Base-by-base conservation (phyloP, 2,797 vertebrate species). In the Staurois parvus region DNA sequence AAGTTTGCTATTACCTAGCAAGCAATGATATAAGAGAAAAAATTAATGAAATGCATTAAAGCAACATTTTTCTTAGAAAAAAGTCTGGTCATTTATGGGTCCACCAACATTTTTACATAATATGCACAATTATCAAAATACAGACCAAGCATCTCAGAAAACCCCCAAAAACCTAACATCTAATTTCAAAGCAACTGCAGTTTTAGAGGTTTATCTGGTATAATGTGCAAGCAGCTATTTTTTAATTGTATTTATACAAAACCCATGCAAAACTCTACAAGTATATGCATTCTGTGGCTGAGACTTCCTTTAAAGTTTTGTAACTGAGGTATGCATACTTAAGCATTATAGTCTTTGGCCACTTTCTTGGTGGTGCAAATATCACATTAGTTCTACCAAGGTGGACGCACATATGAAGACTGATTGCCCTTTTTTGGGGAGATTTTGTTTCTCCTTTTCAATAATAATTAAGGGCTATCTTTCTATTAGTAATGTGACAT, bases 71-170 rank as follows among this genome's bases (percentile, higher is more conserved):
- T 96, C 95, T 96, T 96, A 98, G 97, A 98, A 99, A 99, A 84
- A 96, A 95, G 97, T 98, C 97, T 97, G 97, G 97, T 98, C 97
- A 98, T 96, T 97, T 97, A 98, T 99, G 97, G 97, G 97, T 98
- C 98, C 98, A 99, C 97, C 97, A 97, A 99, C 97, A 97, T 97
- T 96, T 98, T 97, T 98, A 99, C 98, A 99, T 98, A 98, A 98
- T 99, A 99, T 99, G 97, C 98, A 99, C 98, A 99, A 97, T 99
- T 99, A 99, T 99, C 98, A 99, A 99, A 99, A 99, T 99, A 99
- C 98, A 99, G 98, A 99, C 98, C 97, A 98, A 98, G 97, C 96
- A 99, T 97, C 95, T 98, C 97, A 99, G 97, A 99, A 99, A 98
- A 97, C 97, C 98, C 97, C 97, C 96, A 99, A 97, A 98, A 98